Evolutionary conservation across 2,113 vertebrate species (phyloP).

Genomic region (Mugil cephalus): DNA sequence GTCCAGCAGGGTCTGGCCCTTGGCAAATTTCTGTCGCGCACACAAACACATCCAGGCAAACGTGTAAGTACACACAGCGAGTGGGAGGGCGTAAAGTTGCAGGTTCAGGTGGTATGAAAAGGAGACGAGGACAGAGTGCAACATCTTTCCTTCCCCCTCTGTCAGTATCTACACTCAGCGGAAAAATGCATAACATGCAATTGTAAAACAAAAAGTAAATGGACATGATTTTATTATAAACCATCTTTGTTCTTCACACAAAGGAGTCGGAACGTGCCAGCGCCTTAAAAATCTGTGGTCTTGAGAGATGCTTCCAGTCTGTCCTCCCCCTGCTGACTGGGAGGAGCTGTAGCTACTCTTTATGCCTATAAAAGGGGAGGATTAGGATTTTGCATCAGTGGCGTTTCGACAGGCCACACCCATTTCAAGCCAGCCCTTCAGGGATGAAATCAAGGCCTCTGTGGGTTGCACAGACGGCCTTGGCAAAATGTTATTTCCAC

Average conservation of each 20-base stretch:
- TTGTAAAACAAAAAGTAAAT: too few relatives aligned
- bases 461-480: slow-evolving; percentile 56
- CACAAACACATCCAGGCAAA: slow-evolving; percentile 16
- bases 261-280: slow-evolving; percentile 10
- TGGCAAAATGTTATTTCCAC: slow-evolving; percentile 58
- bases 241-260: slow-evolving; percentile 1
- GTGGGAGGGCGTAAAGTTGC: slow-evolving; percentile 25
- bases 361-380: slow-evolving; percentile 52
- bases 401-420: slow-evolving; percentile 65
- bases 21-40: slow-evolving; percentile 81
- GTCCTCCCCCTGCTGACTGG: slow-evolving; percentile 31
- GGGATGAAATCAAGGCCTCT: slow-evolving; percentile 41
- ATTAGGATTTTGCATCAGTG: slow-evolving; percentile 46
- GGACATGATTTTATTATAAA: too few relatives aligned
- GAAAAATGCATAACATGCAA: too few relatives aligned
- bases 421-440: slow-evolving; percentile 46
- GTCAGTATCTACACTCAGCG: neutral
- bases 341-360: slow-evolving; percentile 38
- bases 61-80: slow-evolving; percentile 19
- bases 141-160: neutral
- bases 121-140: neutral
- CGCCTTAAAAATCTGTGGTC: slow-evolving; percentile 30
- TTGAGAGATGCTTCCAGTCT: slow-evolving; percentile 30
- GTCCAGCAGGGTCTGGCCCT: slow-evolving; percentile 84
- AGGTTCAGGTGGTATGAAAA: slow-evolving; percentile 4